Evolutionary conservation across 2,797 vertebrate genomes (phyloP).

Genomic region (Heliangelus exortis): DNA sequence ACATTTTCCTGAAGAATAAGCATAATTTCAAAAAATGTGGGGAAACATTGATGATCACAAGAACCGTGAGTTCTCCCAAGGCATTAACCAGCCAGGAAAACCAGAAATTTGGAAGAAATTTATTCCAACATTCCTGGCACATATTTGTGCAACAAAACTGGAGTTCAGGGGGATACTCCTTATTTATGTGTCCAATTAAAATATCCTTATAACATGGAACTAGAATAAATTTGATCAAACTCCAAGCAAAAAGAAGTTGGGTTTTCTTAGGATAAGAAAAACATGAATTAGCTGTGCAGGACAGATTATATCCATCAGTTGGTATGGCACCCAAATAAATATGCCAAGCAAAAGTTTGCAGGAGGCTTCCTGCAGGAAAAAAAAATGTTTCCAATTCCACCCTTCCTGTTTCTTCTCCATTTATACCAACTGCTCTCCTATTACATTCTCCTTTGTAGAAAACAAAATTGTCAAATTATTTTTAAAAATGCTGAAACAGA

Average conservation of each 20-base stretch:
- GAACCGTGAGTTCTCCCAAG: background rate
- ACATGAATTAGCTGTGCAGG: background rate
- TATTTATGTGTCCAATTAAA: background rate
- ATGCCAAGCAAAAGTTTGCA: background rate
- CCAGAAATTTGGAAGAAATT: background rate
- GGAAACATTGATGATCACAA: background rate
- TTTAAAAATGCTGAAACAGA: conserved; percentile 52
- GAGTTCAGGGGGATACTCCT: background rate
- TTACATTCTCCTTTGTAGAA: background rate
- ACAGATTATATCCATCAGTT: background rate
- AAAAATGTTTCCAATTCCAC: background rate
- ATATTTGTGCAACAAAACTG: background rate
- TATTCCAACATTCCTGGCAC: background rate
- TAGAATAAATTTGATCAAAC: background rate
- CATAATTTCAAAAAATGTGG: background rate
- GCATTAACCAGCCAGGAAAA: conserved; percentile 1
- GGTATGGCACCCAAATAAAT: background rate
- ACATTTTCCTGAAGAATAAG: background rate
- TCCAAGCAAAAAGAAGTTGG: background rate
- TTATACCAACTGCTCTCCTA: background rate
- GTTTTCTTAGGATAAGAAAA: background rate
- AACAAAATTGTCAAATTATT: conserved; percentile 53
- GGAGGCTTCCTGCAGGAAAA: background rate
- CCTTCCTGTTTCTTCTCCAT: conserved; percentile 7
- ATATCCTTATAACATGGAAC: background rate